Evolutionary conservation across 2,888 invertebrate species (phyloP), one percentile per base, ranked within the genome.

Genomic region (Philonicus albiceps): DNA sequence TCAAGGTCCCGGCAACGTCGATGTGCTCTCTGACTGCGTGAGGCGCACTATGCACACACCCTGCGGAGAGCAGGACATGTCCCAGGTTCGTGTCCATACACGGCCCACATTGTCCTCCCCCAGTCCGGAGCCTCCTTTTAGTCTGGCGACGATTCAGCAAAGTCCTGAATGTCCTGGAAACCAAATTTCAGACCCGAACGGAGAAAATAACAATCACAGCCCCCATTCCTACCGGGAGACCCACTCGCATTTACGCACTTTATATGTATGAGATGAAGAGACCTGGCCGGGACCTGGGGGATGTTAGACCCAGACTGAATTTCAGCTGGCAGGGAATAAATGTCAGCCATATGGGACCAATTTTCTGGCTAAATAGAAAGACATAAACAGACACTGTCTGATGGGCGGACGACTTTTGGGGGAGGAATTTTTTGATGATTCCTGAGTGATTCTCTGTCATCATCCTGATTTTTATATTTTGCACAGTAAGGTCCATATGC

Each of bases 291-390:
- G 49, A 16, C n/a, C 43, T 64, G 22, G 64, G 64, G 64, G 64
- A 64, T 22, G 31, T 30, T 30, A 40, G 74, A 85, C 49, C n/a
- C 49, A 16, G 49, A 49, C 49, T 49, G 64, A 64, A 27, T 27
- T 64, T 64, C 22, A 11, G 22, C 37, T 27, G 64, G 75, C 30
- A 73, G 83, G 87, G 86, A 87, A 88, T 86, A 88, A 88, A 87
- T 87, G 85, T 83, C 76, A 86, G 76, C 87, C 88, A 88, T 88
- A 88, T 88, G 88, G 87, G 88, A 88, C 87, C 88, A 88, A 88
- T 87, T 88, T 88, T 88, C 88, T 88, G 72, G 76, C 86, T 86
- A 88, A 86, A 88, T 87, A 85, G 86, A 85, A 72, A 86, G 40
- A 64, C 86, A 86, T 86, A 86, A 86, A 73, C 64, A 80, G 84